Conservation (phyloP, 2,113 vertebrate genomes). For the Pelecanoides urinatrix region DNA sequence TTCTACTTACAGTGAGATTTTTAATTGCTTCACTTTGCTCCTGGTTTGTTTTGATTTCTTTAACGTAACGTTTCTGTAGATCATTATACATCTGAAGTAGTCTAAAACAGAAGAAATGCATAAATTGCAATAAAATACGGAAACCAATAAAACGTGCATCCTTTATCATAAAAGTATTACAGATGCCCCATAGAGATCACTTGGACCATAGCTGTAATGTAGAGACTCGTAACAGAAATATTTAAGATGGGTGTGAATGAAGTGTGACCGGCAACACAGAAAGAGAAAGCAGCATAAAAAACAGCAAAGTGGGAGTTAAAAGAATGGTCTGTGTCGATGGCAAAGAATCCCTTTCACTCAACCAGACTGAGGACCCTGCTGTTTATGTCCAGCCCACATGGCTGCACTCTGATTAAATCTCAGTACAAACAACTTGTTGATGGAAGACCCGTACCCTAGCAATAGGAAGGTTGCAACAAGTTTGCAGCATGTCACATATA, state of each 20-base stretch:
- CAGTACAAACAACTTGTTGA: neutral
- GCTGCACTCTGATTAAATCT: neutral
- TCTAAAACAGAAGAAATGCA: conserved; percentile 41
- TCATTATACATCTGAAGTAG: conserved; percentile 59
- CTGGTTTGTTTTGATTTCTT: conserved; percentile 62
- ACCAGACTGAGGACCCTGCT: neutral
- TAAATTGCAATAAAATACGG: neutral
- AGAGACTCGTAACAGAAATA: neutral
- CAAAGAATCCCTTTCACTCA: neutral
- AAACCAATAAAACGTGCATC: neutral
- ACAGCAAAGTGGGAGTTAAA: neutral
- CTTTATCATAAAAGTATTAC: neutral
- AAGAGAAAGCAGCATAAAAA: neutral
- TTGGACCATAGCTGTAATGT: neutral
- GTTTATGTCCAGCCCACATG: neutral
- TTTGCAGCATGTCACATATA: neutral
- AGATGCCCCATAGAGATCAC: neutral
- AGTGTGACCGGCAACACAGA: neutral
- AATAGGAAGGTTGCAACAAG: neutral
- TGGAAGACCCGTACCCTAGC: neutral
- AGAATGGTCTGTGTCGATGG: neutral
- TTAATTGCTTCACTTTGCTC: conserved; percentile 60
- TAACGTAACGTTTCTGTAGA: conserved; percentile 52
- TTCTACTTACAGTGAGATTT: conserved; percentile 66
- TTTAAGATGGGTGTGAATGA: neutral